Evolutionary conservation across 2,797 vertebrate genomes (phyloP).

Genomic region (Pelodytes ibericus): DNA sequence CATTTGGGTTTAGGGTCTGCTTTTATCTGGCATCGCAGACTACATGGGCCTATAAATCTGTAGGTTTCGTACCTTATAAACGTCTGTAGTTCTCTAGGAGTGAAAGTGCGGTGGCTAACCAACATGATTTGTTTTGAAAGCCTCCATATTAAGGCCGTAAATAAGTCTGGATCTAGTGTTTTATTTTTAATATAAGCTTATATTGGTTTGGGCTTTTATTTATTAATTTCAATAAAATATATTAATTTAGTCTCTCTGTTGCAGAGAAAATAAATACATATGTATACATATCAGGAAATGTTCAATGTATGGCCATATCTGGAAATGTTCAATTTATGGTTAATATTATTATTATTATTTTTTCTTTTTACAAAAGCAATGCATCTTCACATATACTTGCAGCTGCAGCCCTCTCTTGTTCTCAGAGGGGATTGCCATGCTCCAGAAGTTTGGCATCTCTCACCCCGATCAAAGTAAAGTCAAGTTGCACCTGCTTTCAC

Average conservation of each 20-base stretch:
- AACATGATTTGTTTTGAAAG: not conserved
- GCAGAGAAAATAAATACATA: too few relatives aligned
- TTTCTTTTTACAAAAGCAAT: not conserved
- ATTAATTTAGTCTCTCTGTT: too few relatives aligned
- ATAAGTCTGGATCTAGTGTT: not conserved
- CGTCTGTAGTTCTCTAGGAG: not conserved
- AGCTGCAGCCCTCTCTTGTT: slow-evolving; percentile 1
- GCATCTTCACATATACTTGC: not conserved
- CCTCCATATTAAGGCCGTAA: not conserved
- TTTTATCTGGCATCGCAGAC: too few relatives aligned
- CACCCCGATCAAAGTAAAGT: not conserved
- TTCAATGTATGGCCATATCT: too few relatives aligned
- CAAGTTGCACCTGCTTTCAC: too few relatives aligned
- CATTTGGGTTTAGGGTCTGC: too few relatives aligned
- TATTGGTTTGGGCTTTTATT: too few relatives aligned
- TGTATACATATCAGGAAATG: too few relatives aligned
- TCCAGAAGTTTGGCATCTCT: not conserved
- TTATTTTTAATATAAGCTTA: not conserved
- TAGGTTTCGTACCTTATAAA: not conserved
- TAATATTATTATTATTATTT: not conserved
- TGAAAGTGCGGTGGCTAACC: not conserved
- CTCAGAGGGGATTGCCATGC: not conserved
- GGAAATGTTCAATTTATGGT: not conserved
- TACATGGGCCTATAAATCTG: slow-evolving; percentile 18
- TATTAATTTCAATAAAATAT: too few relatives aligned